Percentiles rank a stretch among this genome's conserved stretches.
phyloP scores from a whole-genome alignment of 2,888 invertebrate genomes.

The Athrips mouffetella region DNA sequence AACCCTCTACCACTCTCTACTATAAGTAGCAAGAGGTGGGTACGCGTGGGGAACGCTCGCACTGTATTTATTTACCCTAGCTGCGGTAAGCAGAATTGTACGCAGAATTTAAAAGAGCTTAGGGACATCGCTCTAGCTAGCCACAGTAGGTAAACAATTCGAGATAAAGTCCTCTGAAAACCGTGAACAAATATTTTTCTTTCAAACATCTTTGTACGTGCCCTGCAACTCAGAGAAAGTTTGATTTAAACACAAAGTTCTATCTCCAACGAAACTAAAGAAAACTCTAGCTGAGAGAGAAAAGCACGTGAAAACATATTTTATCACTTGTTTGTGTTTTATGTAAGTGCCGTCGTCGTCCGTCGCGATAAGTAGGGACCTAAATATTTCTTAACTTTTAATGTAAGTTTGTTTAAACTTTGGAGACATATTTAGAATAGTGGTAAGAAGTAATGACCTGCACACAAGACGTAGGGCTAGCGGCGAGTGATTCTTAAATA shows the following conservation, averaged over 20 bases:
- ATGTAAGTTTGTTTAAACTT: no score
- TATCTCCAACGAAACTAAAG: slow-evolving; percentile 44
- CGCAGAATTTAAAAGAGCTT: neutral
- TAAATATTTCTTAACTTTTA: no score
- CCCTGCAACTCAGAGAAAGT: slow-evolving; percentile 41
- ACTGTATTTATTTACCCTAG: no score
- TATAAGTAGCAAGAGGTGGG: no score
- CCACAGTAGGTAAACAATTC: slow-evolving; percentile 20
- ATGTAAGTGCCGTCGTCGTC: neutral
- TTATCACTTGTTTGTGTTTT: slow-evolving; percentile 9
- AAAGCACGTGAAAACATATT: slow-evolving; percentile 26
- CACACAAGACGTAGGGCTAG: no score
- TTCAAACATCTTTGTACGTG: slow-evolving; percentile 38
- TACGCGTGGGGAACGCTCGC: no score
- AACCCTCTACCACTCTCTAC: no score
- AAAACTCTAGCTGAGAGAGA: slow-evolving; percentile 32
- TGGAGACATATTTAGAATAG: no score
- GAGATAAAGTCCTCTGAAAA: slow-evolving; percentile 25
- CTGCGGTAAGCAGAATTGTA: no score
- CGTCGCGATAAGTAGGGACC: neutral
- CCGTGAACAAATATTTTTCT: slow-evolving; percentile 39
- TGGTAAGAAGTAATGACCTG: no score
- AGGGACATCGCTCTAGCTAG: neutral
- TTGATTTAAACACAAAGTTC: slow-evolving; percentile 59
- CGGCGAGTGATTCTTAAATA: no score